Base-by-base conservation (phyloP, 1,140 invertebrate genomes). In the Heliconius nattereri region DNA sequence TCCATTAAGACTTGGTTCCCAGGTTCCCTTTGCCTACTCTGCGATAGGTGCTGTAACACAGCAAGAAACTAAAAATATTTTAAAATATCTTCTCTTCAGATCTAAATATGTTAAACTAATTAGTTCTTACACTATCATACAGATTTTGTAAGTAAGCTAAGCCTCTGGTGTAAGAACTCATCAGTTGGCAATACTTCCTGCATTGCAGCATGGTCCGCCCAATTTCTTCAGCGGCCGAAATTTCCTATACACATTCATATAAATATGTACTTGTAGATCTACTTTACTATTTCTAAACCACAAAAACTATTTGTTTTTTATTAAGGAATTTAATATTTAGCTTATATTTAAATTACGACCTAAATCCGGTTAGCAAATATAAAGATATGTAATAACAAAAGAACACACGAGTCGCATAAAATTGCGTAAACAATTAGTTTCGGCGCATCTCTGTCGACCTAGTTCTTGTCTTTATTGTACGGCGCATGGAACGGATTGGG, bases 351-450 rank as follows among this genome's bases (percentile, higher is more conserved):
- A 26, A 66, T 66, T 6, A 26, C 11, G 57, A 66, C 9, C 2
- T 16, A 66, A 29, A 66, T 66, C 26, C 57, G 57, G n/a, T 60
- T 60, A 60, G 57, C n/a, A 60, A 60, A 60, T 60, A 60, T 60
- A 60, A 57, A 19, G 19, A 75, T 60, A 7, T 77, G 19, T 71
- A 71, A 71, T 66, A 78, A 81, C 66, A 75, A 75, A 75, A 79
- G 71, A 35, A 71, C 40, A 20, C 45, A 71, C 76, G 54, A 73
- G 54, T 78, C 71, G 20, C 13, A 54, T 73, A 60, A 76, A 83
- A 66, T 83, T 90, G 82, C 85, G 87, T 84, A 90, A 92, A 86
- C 85, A 83, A 89, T 92, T 87, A 88, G 85, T 89, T 91, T 88
- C 84, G 87, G 87, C 85, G 87, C 86, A 90, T 92, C 89, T 89